Evolutionary conservation across 1,140 invertebrate species (phyloP), one percentile per base, ranked within the genome.

Genomic region (Probaryconus sp.): DNA sequence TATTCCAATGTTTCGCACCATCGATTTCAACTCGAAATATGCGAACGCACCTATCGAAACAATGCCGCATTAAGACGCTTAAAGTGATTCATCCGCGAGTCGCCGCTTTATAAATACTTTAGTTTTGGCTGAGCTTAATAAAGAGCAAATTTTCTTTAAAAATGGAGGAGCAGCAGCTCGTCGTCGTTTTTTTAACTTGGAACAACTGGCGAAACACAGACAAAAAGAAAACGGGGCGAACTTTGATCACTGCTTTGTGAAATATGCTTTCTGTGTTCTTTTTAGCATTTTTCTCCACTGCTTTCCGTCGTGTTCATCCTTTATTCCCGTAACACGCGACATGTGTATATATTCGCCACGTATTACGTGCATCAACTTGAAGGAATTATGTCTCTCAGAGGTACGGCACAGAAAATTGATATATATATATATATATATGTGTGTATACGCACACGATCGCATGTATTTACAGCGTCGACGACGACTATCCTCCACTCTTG

Each of bases 241-340:
- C 58, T 63, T 53, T 61, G 40, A 55, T 55, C 67, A 60, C 3
- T 30, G 16, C 31, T 63, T 50, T 53, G 31, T 60, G 30, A 51
- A 58, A 60, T 35, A 21, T 20, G 37, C 43, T 38, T 31, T 26
- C 9, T 18, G 28, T 56, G 11, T 13, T 65, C 37, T 50, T 7
- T 13, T 1, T 42, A 24, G 9, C 56, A 37, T 14, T 50, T 70
- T 20, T 38, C 47, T 38, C 24, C 13, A 37, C 43, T 56, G 20
- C 21, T 16, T 55, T 47, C 35, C n/a, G 26, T 47, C 50, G 38
- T 45, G 24, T 42, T 33, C 28, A 13, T 37, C 14, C 17, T 28
- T 17, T 53, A 53, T 67, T 37, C 14, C 21, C 26, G 33, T 50
- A 16, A 50, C 47, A 37, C 31, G 31, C 47, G 47, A 50, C 47